phyloP scores from a whole-genome alignment of 2,888 invertebrate genomes.

The Clivina fossor region DNA sequence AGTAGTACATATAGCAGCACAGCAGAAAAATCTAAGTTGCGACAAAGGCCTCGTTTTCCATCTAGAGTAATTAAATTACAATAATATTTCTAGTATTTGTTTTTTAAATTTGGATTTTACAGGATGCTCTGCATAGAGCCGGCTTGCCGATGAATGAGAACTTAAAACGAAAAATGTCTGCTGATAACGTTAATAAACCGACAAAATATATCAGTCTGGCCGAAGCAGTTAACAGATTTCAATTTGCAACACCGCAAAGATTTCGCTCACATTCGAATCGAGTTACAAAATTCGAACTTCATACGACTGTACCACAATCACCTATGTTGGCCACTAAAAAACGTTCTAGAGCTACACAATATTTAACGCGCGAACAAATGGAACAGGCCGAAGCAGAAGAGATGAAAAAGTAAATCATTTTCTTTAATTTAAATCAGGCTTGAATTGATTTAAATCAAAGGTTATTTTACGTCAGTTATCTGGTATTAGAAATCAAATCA shows the following conservation, averaged over 20 bases:
- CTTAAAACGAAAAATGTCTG: conserved; percentile 25
- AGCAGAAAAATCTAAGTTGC: no score
- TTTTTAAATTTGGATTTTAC: background rate
- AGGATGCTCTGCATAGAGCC: conserved; percentile 13
- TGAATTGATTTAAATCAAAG: no score
- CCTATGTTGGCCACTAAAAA: conserved; percentile 59
- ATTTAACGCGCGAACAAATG: conserved; percentile 61
- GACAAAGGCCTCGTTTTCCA: conserved; percentile 11
- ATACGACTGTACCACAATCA: conserved; percentile 56
- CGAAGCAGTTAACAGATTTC: conserved; percentile 57
- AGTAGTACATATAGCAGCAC: no score
- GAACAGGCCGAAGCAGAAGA: conserved; percentile 66
- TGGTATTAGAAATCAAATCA: no score
- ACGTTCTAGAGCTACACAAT: conserved; percentile 58
- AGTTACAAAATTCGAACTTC: conserved; percentile 22
- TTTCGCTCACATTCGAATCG: conserved; percentile 51
- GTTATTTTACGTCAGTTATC: no score
- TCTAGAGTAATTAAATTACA: conserved; percentile 10
- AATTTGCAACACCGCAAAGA: conserved; percentile 57
- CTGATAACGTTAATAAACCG: conserved; percentile 16
- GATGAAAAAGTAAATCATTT: conserved; percentile 57
- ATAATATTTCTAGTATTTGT: background rate
- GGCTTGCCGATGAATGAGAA: background rate
- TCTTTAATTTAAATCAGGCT: conserved; percentile 20
- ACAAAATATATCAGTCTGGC: conserved; percentile 56